These are phyloP conservation scores for Danaus melanippus DNA, from an alignment of 1,140 invertebrate species.

Conservation along the genomic window DNA sequence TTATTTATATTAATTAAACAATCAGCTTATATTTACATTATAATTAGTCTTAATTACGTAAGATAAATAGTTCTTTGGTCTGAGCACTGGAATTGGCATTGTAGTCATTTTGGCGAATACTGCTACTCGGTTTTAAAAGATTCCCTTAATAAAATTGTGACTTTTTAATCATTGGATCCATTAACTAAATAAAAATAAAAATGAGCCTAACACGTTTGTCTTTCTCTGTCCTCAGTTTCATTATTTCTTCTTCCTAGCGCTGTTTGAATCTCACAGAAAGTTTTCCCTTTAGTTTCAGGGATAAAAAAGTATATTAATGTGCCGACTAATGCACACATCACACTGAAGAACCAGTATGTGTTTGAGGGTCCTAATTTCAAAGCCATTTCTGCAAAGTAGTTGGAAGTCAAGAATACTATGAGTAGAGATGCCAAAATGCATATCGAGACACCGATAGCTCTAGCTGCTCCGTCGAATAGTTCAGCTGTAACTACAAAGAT, in stretches of 20 bases:
- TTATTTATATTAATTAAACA: too few species aligned
- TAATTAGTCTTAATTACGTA: too few species aligned
- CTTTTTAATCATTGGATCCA: too few species aligned
- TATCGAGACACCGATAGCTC: constrained; percentile 6
- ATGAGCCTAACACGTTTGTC: too few species aligned
- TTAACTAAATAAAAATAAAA: too few species aligned
- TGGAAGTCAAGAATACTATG: constrained; percentile 6
- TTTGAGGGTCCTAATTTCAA: constrained; percentile 6
- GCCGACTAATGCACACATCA: constrained; percentile 6
- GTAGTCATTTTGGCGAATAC: too few species aligned
- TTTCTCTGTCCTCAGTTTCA: too few species aligned
- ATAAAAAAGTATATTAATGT: constrained; percentile 16
- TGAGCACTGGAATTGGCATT: too few species aligned
- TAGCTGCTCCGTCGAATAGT: constrained; percentile 8
- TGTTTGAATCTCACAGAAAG: constrained; percentile 18
- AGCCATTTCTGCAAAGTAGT: constrained; percentile 15
- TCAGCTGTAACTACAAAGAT: constrained; percentile 2
- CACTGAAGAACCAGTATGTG: constrained; percentile 21
- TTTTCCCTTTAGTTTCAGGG: constrained; percentile 25
- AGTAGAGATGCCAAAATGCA: not conserved
- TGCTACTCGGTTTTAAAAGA: too few species aligned
- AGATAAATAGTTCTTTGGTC: too few species aligned
- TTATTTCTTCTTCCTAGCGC: not conserved
- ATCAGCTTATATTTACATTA: too few species aligned
- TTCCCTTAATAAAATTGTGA: too few species aligned